These are phyloP conservation scores for Catharus ustulatus DNA, from an alignment of 2,797 vertebrate species.

Conservation along the genomic window DNA sequence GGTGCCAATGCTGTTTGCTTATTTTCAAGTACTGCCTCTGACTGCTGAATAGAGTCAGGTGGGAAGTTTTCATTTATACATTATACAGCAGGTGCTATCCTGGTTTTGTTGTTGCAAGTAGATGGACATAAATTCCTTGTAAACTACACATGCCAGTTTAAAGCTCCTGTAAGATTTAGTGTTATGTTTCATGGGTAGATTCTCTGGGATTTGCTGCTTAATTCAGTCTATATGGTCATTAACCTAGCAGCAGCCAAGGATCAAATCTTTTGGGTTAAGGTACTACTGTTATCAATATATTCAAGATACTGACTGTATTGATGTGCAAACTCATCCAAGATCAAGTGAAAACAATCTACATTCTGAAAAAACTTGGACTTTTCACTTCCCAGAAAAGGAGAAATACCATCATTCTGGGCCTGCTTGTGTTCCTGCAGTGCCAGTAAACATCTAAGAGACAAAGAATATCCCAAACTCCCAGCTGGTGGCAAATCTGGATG, in stretches of 20 bases:
- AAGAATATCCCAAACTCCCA: neutral
- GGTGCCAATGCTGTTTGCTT: neutral
- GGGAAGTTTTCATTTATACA: neutral
- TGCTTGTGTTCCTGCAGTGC: neutral
- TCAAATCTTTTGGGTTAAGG: neutral
- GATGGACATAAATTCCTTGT: neutral
- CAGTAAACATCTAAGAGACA: neutral
- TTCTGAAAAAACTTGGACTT: neutral
- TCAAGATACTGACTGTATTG: neutral
- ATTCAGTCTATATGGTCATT: neutral
- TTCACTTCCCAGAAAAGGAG: neutral
- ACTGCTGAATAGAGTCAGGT: neutral
- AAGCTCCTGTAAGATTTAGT: neutral
- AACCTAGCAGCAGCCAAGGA: neutral
- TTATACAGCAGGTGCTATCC: neutral
- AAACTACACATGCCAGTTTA: neutral
- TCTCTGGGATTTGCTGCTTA: neutral
- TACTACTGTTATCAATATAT: neutral
- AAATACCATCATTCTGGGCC: neutral
- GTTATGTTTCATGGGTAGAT: neutral
- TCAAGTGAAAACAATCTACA: neutral
- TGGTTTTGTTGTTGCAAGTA: neutral
- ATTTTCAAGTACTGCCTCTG: neutral
- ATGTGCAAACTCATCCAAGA: neutral
- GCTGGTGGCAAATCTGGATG: neutral